phyloP scores from a whole-genome alignment of 2,113 vertebrate species.

The Chloroceryle aenea region DNA sequence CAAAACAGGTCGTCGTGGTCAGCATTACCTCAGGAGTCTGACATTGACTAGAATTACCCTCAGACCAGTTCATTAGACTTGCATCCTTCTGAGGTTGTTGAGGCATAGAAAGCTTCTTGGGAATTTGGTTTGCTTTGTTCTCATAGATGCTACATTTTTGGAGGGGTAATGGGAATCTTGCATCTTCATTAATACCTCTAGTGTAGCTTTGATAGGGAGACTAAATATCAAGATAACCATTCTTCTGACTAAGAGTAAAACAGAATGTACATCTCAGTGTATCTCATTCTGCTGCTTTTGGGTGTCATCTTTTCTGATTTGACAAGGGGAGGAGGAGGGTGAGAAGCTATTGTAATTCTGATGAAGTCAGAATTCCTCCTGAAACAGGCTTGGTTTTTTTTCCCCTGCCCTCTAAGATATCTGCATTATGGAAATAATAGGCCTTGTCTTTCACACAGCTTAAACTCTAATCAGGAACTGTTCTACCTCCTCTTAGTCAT shows the following conservation, averaged over 20 bases:
- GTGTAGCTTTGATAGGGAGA: background rate
- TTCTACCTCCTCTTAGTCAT: constrained; percentile 7
- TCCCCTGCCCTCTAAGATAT: background rate
- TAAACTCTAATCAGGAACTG: background rate
- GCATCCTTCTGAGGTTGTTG: background rate
- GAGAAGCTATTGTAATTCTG: background rate
- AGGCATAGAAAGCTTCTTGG: background rate
- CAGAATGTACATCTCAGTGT: background rate
- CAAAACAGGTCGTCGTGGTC: background rate
- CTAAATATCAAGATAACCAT: background rate
- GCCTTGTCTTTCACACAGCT: background rate
- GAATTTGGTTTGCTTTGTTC: background rate
- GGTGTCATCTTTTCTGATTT: background rate
- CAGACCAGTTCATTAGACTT: background rate
- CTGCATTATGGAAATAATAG: background rate
- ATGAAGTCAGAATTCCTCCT: background rate
- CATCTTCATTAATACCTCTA: background rate
- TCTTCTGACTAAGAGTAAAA: background rate
- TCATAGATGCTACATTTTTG: background rate
- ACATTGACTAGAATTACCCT: background rate
- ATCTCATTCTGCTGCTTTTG: background rate
- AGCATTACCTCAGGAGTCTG: background rate
- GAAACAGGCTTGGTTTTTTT: background rate
- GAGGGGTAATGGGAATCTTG: background rate
- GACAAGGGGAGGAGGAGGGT: background rate